A percentile compares a stretch with the other conserved stretches of the same genome.
phyloP scores from a whole-genome alignment of 2,888 invertebrate genomes.

The Eupithecia subfuscata region DNA sequence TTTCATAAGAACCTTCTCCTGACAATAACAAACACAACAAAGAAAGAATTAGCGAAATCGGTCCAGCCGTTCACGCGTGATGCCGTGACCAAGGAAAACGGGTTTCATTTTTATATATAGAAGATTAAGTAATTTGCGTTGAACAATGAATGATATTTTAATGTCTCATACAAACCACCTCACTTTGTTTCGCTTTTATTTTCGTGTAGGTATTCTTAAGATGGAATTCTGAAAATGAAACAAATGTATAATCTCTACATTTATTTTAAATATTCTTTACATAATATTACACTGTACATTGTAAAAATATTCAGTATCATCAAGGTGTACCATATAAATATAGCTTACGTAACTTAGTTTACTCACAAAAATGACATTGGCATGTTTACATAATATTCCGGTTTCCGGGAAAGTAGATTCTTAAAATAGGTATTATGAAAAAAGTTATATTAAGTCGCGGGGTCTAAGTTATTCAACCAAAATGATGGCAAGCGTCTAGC shows the following conservation, averaged over 20 bases:
- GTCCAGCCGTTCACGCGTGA: too few relatives aligned
- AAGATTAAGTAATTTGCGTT: too few relatives aligned
- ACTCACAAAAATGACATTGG: not conserved
- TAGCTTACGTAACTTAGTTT: not conserved
- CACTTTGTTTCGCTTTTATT: too few relatives aligned
- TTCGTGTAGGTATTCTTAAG: too few relatives aligned
- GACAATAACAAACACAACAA: too few relatives aligned
- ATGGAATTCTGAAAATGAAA: not conserved
- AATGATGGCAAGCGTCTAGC: not conserved
- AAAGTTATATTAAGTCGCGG: not conserved
- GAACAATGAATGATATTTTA: too few relatives aligned
- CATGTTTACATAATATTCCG: not conserved
- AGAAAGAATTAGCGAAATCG: too few relatives aligned
- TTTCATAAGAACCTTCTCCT: too few relatives aligned
- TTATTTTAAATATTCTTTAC: not conserved
- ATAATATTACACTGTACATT: conserved; percentile 18
- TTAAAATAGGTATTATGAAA: not conserved
- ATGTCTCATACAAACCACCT: too few relatives aligned
- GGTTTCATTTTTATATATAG: too few relatives aligned
- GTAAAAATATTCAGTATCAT: conserved; percentile 1
- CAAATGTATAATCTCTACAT: not conserved
- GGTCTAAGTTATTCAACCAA: not conserved
- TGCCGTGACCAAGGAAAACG: too few relatives aligned
- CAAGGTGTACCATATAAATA: not conserved
- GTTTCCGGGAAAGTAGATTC: not conserved